A percentile compares a stretch with the other conserved stretches of the same genome.
Evolutionary conservation across 1,140 invertebrate genomes (phyloP).

Genomic region (Berghia stephanieae): DNA sequence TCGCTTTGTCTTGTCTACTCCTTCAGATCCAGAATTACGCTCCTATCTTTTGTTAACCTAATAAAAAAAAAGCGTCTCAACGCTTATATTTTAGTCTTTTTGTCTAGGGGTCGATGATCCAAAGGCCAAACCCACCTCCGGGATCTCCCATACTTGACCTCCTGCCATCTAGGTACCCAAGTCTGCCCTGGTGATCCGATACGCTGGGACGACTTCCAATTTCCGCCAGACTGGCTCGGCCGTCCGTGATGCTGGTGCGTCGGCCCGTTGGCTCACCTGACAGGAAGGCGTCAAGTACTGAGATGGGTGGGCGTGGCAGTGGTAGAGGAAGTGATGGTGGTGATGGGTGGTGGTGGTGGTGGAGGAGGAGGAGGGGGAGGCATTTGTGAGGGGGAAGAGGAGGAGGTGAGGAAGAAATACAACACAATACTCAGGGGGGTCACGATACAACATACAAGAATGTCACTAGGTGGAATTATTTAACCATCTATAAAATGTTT

Average conservation of each 20-base stretch:
- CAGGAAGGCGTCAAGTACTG: background rate
- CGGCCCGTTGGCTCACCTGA: conserved; percentile 16
- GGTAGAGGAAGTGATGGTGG: background rate
- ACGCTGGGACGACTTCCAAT: conserved; percentile 39
- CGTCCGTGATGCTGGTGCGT: conserved; percentile 40
- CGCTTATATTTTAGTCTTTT: background rate
- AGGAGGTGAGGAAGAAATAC: background rate
- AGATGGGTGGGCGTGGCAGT: background rate
- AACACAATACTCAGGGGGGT: background rate
- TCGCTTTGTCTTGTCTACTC: too few relatives aligned
- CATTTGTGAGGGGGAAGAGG: background rate
- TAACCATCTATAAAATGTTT: too few relatives aligned
- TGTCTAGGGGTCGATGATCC: conserved; percentile 24
- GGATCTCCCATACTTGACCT: conserved; percentile 34
- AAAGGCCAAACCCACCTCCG: background rate
- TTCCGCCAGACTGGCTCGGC: conserved; percentile 32
- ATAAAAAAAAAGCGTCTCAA: too few relatives aligned
- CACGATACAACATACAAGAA: background rate
- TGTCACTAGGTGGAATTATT: background rate
- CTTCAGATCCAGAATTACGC: background rate
- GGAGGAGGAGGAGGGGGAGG: background rate
- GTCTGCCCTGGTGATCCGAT: conserved; percentile 31
- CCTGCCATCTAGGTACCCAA: conserved; percentile 34
- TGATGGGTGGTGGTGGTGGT: background rate
- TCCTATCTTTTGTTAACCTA: background rate